A percentile compares a stretch with the other conserved stretches of the same genome.
These are phyloP conservation scores for Chlamydotis undulata DNA, from an alignment of 2,113 vertebrate genomes.

Conservation along the genomic window DNA sequence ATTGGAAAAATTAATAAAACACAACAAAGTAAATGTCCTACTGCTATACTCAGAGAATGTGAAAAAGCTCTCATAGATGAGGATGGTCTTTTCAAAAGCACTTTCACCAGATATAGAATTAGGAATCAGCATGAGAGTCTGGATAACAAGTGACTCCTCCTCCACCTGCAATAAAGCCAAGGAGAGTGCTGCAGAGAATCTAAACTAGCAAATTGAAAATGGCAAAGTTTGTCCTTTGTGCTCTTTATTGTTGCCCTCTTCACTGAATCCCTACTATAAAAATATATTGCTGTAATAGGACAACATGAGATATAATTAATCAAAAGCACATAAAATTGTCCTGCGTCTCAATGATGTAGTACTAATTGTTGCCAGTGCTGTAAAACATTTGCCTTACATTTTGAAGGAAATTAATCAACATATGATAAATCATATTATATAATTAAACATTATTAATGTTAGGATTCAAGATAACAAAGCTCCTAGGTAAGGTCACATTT, in stretches of 20 bases:
- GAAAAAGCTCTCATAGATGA: not conserved
- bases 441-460: not conserved
- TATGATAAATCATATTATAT: not conserved
- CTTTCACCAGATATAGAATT: not conserved
- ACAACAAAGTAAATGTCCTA: not conserved
- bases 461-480: not conserved
- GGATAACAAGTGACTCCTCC: not conserved
- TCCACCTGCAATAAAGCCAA: not conserved
- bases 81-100: not conserved
- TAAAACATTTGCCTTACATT: not conserved
- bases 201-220: not conserved
- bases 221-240: not conserved
- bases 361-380: not conserved
- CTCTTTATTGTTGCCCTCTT: not conserved
- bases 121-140: not conserved
- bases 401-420: constrained; percentile 1
- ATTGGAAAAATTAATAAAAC: not conserved
- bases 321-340: not conserved
- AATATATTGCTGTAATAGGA: not conserved
- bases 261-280: not conserved
- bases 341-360: not conserved
- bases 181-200: not conserved
- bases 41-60: not conserved
- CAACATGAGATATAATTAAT: not conserved
- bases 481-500: not conserved